These are phyloP conservation scores for Macrotis lagotis DNA, from an alignment of 2,113 vertebrate species.

Conservation along the genomic window DNA sequence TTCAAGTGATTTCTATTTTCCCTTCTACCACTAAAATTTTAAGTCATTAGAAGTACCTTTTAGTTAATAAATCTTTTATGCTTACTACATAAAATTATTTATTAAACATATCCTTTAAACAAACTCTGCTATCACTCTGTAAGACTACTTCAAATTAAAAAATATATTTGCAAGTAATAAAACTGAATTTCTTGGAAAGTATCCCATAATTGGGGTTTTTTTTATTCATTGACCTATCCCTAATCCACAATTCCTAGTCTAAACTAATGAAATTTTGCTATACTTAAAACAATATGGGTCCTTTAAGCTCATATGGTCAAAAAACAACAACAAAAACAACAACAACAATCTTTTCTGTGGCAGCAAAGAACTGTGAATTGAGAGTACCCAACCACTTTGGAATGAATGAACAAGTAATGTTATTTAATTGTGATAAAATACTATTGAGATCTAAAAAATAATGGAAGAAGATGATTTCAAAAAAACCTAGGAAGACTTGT, in stretches of 20 bases:
- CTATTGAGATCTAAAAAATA: not conserved
- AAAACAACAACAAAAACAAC: too few species aligned
- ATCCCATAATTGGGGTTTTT: not conserved
- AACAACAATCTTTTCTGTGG: not conserved
- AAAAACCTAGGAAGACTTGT: not conserved
- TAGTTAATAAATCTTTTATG: not conserved
- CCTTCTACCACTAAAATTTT: conserved; percentile 34
- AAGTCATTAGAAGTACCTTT: conserved; percentile 20
- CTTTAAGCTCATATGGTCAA: not conserved
- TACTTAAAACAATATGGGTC: too few species aligned
- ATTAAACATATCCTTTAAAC: conserved; percentile 7
- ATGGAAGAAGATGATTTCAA: not conserved
- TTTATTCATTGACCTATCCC: too few species aligned
- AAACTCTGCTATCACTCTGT: conserved; percentile 28
- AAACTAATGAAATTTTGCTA: not conserved
- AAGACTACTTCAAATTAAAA: conserved; percentile 31
- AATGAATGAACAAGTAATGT: not conserved
- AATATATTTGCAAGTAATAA: conserved; percentile 25
- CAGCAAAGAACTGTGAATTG: not conserved
- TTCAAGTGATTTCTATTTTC: conserved; percentile 38
- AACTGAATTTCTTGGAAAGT: conserved; percentile 34
- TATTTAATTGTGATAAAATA: not conserved
- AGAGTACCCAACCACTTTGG: not conserved
- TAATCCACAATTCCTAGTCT: not conserved
- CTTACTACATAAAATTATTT: not conserved